These are phyloP conservation scores for Clavelina lepadiformis DNA, from an alignment of 23 tunicate species.

Conservation along the genomic window DNA sequence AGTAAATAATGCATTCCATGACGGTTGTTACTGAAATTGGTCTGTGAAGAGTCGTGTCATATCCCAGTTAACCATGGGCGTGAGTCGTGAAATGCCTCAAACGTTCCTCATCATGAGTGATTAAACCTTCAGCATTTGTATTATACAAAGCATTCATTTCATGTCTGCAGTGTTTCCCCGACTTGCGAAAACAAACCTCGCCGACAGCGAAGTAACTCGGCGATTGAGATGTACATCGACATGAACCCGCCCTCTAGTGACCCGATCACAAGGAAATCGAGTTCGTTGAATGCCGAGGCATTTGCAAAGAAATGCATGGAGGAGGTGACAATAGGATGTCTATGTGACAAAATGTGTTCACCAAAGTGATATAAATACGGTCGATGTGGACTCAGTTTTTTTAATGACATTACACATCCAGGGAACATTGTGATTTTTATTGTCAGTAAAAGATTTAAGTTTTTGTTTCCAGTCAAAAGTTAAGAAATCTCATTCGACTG, in stretches of 20 bases:
- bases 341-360: not conserved
- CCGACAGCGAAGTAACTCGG: slow-evolving; percentile 61
- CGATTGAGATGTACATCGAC: slow-evolving; percentile 34
- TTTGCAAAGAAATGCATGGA: slow-evolving; percentile 50
- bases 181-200: slow-evolving; percentile 36
- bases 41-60: too few species aligned
- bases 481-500: too few species aligned
- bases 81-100: not conserved
- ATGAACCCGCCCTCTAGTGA: slow-evolving; percentile 33
- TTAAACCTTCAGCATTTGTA: too few species aligned
- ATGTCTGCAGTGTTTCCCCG: too few species aligned
- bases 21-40: too few species aligned
- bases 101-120: not conserved
- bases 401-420: too few species aligned
- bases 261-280: slow-evolving; percentile 37
- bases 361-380: not conserved
- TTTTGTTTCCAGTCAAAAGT: too few species aligned
- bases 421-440: too few species aligned
- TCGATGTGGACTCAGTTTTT: too few species aligned
- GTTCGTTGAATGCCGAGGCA: slow-evolving; percentile 34
- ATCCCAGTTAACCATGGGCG: not conserved
- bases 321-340: slow-evolving; percentile 15
- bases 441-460: too few species aligned
- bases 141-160: too few species aligned
- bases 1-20: too few species aligned